A percentile compares a stretch with the other conserved stretches of the same genome.
Evolutionary conservation across 2,888 invertebrate genomes (phyloP).

Genomic region (Callyntrura guangdongensis): DNA sequence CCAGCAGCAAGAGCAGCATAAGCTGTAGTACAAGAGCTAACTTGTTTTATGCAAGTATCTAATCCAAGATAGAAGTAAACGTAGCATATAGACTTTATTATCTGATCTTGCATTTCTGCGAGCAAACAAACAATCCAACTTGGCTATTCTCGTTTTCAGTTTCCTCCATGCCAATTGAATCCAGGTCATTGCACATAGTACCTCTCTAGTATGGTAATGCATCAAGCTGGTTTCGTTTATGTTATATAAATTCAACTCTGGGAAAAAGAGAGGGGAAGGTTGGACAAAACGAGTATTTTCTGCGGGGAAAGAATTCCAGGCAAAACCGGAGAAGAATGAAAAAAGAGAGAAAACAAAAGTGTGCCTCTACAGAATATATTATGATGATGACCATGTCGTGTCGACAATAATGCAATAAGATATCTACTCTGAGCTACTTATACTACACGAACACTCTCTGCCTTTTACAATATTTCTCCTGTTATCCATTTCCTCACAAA

Average conservation of each 20-base stretch:
- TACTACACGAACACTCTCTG: not conserved
- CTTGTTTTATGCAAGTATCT: too few relatives aligned
- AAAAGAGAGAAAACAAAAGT: slow-evolving; percentile 2
- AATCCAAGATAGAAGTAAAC: too few relatives aligned
- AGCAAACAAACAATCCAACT: slow-evolving; percentile 34
- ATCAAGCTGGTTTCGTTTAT: not conserved
- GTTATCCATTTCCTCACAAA: not conserved
- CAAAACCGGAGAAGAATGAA: slow-evolving; percentile 9
- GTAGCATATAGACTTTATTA: not conserved
- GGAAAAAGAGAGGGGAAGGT: not conserved
- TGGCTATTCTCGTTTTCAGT: not conserved
- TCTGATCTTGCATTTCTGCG: slow-evolving; percentile 38
- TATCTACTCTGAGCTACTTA: not conserved
- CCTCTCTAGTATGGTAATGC: not conserved
- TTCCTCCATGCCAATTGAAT: slow-evolving; percentile 6
- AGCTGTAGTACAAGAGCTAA: too few relatives aligned
- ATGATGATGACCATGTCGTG: slow-evolving; percentile 9
- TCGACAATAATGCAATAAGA: not conserved
- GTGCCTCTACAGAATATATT: slow-evolving; percentile 11
- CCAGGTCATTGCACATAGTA: slow-evolving; percentile 31
- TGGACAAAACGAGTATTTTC: not conserved
- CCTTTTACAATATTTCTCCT: not conserved
- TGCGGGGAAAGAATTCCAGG: not conserved
- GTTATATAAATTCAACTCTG: not conserved
- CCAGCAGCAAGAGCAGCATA: too few relatives aligned